phyloP scores from a whole-genome alignment of 2,797 vertebrate genomes.

The Cossypha polioptera region DNA sequence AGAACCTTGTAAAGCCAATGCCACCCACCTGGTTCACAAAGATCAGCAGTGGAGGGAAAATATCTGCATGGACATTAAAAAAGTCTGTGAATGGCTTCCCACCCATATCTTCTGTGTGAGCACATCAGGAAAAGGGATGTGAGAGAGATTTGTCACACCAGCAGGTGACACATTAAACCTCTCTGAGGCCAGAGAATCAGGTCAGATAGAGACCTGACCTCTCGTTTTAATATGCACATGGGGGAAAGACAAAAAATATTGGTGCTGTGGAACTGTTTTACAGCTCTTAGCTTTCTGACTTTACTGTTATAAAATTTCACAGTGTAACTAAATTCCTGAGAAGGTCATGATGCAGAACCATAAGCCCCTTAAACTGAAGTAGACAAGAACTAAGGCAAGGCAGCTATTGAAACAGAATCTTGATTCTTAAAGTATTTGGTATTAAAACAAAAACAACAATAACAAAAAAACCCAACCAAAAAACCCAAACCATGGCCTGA shows the following conservation, averaged over 20 bases:
- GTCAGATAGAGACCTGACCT: not conserved
- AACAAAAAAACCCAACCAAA: not conserved
- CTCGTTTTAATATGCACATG: not conserved
- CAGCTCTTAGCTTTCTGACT: constrained; percentile 42
- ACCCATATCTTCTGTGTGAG: not conserved
- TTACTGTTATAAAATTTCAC: constrained; percentile 57
- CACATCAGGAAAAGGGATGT: not conserved
- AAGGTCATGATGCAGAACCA: constrained; percentile 49
- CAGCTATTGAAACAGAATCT: constrained; percentile 61
- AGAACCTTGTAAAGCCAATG: constrained; percentile 4
- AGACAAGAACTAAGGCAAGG: constrained; percentile 50
- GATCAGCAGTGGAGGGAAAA: not conserved
- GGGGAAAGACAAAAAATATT: constrained; percentile 44
- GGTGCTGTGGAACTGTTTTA: constrained; percentile 58
- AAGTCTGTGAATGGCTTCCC: not conserved
- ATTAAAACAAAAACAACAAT: not conserved
- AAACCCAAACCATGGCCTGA: not conserved
- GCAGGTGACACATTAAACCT: constrained; percentile 45
- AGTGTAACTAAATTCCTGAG: constrained; percentile 51
- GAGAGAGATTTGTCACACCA: constrained; percentile 11
- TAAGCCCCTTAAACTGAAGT: constrained; percentile 53
- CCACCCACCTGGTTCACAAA: constrained; percentile 14
- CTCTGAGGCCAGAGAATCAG: not conserved
- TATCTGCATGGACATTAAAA: not conserved
- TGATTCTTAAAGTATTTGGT: constrained; percentile 40